These are phyloP conservation scores for Lasioglossum figueresi DNA, from an alignment of 2,888 invertebrate species.

Conservation along the genomic window DNA sequence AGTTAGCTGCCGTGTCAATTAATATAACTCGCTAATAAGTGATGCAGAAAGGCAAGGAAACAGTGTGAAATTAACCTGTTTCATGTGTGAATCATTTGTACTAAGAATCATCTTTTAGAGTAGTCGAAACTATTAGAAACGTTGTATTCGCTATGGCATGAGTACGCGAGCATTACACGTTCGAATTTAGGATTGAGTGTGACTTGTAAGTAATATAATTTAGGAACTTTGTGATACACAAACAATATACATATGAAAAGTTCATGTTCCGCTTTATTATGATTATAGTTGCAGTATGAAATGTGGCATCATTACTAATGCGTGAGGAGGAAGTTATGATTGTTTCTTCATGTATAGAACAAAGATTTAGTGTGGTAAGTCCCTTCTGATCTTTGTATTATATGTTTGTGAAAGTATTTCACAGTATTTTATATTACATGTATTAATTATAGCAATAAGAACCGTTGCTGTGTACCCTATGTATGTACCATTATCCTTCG, in stretches of 20 bases:
- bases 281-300: not conserved
- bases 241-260: not conserved
- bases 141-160: not conserved
- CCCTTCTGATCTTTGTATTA: not conserved
- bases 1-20: slow-evolving; percentile 33
- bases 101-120: not conserved
- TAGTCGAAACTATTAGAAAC: not conserved
- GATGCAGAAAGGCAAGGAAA: not conserved
- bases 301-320: not conserved
- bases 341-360: not conserved
- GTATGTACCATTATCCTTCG: not conserved
- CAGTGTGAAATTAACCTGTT: not conserved
- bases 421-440: not conserved
- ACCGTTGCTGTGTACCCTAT: not conserved
- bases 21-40: not conserved
- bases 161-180: not conserved
- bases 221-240: not conserved
- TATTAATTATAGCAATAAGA: not conserved
- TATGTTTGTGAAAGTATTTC: not conserved
- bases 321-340: not conserved
- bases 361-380: slow-evolving; percentile 29
- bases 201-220: not conserved
- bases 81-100: not conserved
- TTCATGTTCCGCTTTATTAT: not conserved
- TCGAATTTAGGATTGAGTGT: not conserved